Percentiles rank a stretch among this genome's conserved stretches.
Conservation (phyloP, 2,888 invertebrate species). For the Hymenopus coronatus region DNA sequence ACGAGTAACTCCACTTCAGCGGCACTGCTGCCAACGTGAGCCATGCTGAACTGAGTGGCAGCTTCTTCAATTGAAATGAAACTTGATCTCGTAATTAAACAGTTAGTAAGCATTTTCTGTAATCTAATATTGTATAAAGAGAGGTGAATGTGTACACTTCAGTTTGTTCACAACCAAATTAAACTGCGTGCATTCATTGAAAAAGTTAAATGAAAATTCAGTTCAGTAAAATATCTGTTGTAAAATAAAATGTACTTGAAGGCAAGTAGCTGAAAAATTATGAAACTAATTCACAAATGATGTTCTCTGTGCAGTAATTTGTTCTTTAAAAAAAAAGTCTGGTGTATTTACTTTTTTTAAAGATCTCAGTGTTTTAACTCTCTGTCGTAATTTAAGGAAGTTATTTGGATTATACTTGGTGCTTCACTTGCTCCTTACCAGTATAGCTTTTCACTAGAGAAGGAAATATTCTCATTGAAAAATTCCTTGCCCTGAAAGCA, state of each 20-base stretch:
- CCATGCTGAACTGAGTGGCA: background rate
- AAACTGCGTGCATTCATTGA: background rate
- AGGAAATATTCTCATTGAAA: too few species aligned
- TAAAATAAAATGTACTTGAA: background rate
- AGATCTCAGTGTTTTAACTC: background rate
- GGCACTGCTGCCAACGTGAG: background rate
- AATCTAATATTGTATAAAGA: background rate
- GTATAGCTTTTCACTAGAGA: too few species aligned
- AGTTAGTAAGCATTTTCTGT: background rate
- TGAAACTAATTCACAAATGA: background rate
- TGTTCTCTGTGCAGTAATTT: background rate
- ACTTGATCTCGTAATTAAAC: constrained; percentile 4
- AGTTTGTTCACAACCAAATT: too few species aligned
- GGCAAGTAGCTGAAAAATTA: background rate
- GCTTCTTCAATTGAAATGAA: background rate
- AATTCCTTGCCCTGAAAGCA: too few species aligned
- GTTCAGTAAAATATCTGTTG: background rate
- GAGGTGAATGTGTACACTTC: too few species aligned
- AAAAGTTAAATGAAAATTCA: too few species aligned
- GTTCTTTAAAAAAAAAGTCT: background rate
- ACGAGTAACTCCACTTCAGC: background rate
- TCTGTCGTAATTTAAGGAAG: background rate
- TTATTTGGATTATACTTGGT: background rate
- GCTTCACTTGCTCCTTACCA: background rate
- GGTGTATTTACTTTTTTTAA: background rate